A percentile compares a stretch with the other conserved stretches of the same genome.
phyloP scores from a whole-genome alignment of 2,797 vertebrate species.

The Hypotaenidia philippensis region DNA sequence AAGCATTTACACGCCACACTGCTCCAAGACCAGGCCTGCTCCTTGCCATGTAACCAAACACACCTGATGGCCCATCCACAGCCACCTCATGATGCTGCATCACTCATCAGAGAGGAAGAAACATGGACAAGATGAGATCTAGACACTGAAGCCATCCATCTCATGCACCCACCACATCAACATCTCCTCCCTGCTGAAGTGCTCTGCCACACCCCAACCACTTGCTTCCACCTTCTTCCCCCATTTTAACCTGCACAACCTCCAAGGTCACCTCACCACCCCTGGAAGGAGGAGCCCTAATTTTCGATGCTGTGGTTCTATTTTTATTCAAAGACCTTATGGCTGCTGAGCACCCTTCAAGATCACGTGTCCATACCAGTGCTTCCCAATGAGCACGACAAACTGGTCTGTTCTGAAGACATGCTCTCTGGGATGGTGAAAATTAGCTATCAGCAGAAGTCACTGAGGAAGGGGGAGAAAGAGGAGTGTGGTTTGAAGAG shows the following conservation, averaged over 20 bases:
- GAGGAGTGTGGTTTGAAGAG: background rate
- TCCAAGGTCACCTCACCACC: background rate
- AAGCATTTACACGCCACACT: background rate
- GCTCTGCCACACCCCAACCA: background rate
- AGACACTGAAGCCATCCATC: background rate
- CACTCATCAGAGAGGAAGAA: background rate
- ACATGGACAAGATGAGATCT: background rate
- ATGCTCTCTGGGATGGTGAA: fast-evolving
- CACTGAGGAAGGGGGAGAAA: background rate
- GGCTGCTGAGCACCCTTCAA: background rate
- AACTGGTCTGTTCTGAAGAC: background rate
- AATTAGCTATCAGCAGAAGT: background rate
- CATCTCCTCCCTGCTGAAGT: background rate
- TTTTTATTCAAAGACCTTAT: background rate
- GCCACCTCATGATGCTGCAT: background rate
- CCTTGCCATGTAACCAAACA: background rate
- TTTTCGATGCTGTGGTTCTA: background rate
- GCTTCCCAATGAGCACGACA: background rate
- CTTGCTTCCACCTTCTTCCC: background rate
- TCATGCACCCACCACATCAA: background rate
- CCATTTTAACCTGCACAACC: background rate
- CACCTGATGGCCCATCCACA: background rate
- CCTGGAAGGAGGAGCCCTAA: background rate
- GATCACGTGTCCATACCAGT: fast-evolving
- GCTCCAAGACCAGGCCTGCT: background rate